Evolutionary conservation across 2,888 invertebrate genomes (phyloP), one percentile per base, ranked within the genome.

Genomic region (Drosophila kanekoi): DNA sequence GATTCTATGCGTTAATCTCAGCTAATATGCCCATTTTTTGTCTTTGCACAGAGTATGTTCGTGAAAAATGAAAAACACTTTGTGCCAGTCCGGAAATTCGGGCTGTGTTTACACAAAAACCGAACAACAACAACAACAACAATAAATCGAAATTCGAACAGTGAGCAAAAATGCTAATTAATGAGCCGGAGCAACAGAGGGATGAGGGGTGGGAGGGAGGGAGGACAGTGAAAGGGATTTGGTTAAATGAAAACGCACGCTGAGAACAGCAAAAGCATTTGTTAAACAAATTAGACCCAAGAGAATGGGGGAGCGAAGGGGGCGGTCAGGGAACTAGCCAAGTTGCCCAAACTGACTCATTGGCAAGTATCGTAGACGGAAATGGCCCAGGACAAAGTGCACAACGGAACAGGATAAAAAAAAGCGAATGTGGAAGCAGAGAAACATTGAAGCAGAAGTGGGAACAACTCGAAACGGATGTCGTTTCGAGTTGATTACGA

Each of bases 81-180:
- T 61, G 49, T 41, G 51, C 6, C 33, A 37, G 66, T 37, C 38
- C 76, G 72, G 45, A 68, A 62, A 68, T 57, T 58, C 13, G 44
- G 16, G 28, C 47, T 14, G 37, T 72, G 72, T 76, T 76, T 76
- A 76, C 54, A 72, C 41, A 58, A 48, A 47, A 40, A 23, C 35
- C 47, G 23, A 48, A 13, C 33, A 47, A 67, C 52, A 64, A 67
- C 51, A 48, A 13, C 33, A 47, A 67, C 52, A 64, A 67, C 51
- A 76, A 76, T 76, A 67, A 76, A 66, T 72, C 60, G 71, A 65
- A 41, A 73, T 60, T 69, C 59, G 59, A 66, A 51, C 43, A 61
- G 28, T 45, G 49, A 54, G 72, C 51, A 63, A 77, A 67, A 59
- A 79, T 77, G 75, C 67, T 73, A 86, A 82, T 85, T 85, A 82